A percentile compares a stretch with the other conserved stretches of the same genome.
Evolutionary conservation across 2,888 invertebrate species (phyloP).

Genomic region (Harpalus rufipes): DNA sequence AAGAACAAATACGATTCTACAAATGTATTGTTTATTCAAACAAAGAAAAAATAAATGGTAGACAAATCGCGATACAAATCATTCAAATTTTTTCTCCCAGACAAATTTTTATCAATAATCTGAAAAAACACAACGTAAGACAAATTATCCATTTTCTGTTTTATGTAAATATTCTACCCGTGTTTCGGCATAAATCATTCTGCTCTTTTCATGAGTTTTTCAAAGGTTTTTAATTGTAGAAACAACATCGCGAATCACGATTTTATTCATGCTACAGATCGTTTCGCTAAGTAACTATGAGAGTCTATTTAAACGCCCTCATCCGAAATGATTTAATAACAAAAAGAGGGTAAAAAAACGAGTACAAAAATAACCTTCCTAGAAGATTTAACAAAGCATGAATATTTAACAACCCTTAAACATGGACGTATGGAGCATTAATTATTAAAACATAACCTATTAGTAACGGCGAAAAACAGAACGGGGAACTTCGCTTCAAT

Average conservation of each 20-base stretch:
- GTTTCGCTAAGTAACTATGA: conserved; percentile 39
- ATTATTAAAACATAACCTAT: conserved; percentile 48
- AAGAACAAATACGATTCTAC: not conserved
- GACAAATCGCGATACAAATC: not conserved
- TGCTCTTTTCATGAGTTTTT: not conserved
- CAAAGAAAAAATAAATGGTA: conserved; percentile 13
- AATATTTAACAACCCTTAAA: conserved; percentile 58
- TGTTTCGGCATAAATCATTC: conserved; percentile 25
- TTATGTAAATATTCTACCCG: conserved; percentile 12
- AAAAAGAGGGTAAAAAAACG: conserved; percentile 40
- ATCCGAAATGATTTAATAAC: conserved; percentile 50
- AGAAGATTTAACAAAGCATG: conserved; percentile 42
- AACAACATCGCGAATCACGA: not conserved
- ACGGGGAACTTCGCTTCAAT: not conserved
- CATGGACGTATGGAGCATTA: conserved; percentile 40
- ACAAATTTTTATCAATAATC: conserved; percentile 30
- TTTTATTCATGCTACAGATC: conserved; percentile 5
- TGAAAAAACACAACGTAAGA: conserved; percentile 3
- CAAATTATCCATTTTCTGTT: not conserved
- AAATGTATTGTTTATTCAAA: not conserved
- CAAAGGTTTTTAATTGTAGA: not conserved
- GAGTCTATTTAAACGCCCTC: conserved; percentile 31
- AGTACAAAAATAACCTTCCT: conserved; percentile 28
- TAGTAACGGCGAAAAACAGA: conserved; percentile 26
- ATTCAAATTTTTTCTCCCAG: conserved; percentile 9